phyloP scores from a whole-genome alignment of 2,797 vertebrate species.

The Rhyacichthys aspro region DNA sequence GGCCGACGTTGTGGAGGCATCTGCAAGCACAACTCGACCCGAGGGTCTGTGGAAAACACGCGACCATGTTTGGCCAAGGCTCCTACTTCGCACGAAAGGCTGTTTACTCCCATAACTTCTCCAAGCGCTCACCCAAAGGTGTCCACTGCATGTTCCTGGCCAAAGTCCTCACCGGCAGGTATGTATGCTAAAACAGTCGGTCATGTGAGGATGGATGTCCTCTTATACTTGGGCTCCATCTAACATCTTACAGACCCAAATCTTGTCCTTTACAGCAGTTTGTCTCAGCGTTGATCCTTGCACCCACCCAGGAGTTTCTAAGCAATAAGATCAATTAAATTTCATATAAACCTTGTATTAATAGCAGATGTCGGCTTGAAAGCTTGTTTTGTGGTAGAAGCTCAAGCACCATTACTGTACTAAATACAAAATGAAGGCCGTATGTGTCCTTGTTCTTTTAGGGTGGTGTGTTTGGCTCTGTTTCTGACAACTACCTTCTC shows the following conservation, averaged over 20 bases:
- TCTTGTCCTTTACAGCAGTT: too few species aligned
- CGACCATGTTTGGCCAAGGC: slow-evolving; percentile 99
- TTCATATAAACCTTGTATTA: neutral
- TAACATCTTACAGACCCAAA: too few species aligned
- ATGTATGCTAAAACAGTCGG: slow-evolving; percentile 21
- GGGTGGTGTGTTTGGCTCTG: slow-evolving; percentile 14
- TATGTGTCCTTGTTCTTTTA: slow-evolving; percentile 17
- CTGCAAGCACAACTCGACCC: slow-evolving; percentile 99
- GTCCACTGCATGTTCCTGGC: slow-evolving; percentile 99
- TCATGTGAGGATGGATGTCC: neutral
- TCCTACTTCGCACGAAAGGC: slow-evolving; percentile 98
- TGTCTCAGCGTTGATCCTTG: too few species aligned
- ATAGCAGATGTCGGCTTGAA: neutral
- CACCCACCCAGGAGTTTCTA: too few species aligned
- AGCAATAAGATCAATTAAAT: neutral
- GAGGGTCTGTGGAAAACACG: slow-evolving; percentile 95
- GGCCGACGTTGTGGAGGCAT: slow-evolving; percentile 94
- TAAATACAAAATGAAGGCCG: slow-evolving; percentile 30
- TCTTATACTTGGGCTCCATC: too few species aligned
- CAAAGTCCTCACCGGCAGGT: slow-evolving; percentile 94
- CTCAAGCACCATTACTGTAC: slow-evolving; percentile 16
- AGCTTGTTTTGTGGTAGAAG: slow-evolving; percentile 14
- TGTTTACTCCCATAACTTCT: slow-evolving; percentile 98
- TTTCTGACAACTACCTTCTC: slow-evolving; percentile 22
- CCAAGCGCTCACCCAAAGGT: slow-evolving; percentile 91